Percentiles rank a stretch among this genome's conserved stretches.
phyloP scores from a whole-genome alignment of 2,797 vertebrate genomes.

The Micromesistius poutassou region DNA sequence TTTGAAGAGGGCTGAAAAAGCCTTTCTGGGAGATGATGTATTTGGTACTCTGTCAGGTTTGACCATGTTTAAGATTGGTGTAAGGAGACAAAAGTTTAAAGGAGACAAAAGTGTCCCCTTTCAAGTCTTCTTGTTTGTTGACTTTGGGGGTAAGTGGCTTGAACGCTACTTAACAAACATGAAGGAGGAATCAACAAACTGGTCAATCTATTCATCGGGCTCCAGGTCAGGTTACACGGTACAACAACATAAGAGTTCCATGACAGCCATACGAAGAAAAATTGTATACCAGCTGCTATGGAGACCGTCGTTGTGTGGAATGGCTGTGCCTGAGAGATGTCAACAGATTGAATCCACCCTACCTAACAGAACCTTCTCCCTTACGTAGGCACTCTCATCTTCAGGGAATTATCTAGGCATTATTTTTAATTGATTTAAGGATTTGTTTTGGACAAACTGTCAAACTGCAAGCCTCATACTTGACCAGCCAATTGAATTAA shows the following conservation, averaged over 20 bases:
- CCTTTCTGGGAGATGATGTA: no score
- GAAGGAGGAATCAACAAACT: neutral
- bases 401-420: neutral
- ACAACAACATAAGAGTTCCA: neutral
- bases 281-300: no score
- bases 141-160: neutral
- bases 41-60: no score
- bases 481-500: neutral
- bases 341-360: neutral
- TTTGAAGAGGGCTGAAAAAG: no score
- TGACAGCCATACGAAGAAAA: neutral
- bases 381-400: neutral
- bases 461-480: no score
- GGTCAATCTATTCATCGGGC: neutral
- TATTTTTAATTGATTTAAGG: neutral
- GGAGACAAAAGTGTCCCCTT: neutral
- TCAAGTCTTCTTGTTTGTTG: neutral
- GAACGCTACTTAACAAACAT: neutral
- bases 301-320: no score
- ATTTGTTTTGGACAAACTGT: no score
- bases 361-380: neutral
- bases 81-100: neutral
- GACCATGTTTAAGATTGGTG: neutral
- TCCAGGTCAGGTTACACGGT: neutral
- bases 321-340: neutral